Conservation (phyloP, 2,797 vertebrate species). For the Argya squamiceps region DNA sequence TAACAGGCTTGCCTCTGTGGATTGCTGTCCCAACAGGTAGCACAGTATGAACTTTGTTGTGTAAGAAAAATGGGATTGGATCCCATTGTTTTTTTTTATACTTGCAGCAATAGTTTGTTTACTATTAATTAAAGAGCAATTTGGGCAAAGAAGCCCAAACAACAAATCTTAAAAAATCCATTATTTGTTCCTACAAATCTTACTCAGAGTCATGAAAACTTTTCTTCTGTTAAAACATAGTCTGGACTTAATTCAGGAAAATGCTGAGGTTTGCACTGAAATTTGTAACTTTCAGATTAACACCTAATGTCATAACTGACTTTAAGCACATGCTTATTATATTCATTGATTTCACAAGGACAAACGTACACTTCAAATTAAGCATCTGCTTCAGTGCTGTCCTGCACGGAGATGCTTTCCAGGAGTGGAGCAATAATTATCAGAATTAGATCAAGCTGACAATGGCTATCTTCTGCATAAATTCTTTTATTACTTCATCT, state of each 20-base stretch:
- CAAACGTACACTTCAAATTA: background rate
- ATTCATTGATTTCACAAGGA: background rate
- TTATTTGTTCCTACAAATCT: background rate
- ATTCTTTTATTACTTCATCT: background rate
- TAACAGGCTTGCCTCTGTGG: background rate
- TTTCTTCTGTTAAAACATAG: background rate
- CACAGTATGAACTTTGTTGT: background rate
- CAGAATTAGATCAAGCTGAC: background rate
- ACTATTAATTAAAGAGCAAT: background rate
- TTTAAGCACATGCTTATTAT: background rate
- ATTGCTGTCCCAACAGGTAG: background rate
- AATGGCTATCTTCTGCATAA: background rate
- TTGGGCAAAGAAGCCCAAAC: background rate
- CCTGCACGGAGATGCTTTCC: background rate
- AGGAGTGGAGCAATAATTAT: background rate
- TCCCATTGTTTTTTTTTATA: background rate
- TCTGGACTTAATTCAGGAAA: background rate
- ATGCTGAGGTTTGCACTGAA: background rate
- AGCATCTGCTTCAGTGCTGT: background rate
- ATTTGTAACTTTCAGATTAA: background rate
- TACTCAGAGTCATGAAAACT: background rate
- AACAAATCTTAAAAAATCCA: background rate
- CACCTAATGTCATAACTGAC: background rate
- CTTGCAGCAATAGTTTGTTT: background rate
- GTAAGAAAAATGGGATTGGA: background rate